Base-by-base conservation (phyloP, 2,888 invertebrate species). In the Sphinx pinastri region DNA sequence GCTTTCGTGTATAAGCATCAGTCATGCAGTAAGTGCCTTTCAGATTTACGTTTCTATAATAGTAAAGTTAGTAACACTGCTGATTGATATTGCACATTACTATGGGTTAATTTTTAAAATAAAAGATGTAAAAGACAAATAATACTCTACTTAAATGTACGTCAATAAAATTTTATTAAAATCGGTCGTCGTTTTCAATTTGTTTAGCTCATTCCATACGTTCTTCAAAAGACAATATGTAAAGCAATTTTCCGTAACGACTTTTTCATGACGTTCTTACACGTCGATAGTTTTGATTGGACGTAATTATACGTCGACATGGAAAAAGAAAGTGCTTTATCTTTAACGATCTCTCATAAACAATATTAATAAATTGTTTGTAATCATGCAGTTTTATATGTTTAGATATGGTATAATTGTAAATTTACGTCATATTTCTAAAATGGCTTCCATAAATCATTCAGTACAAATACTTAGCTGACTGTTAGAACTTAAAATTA, bases 11-110 rank as follows among this genome's bases (percentile, higher is more conserved):
- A 11, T 60, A 16, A 16, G 47, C 59, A 59, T 59, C 59, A 38
- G 16, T 63, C 47, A 68, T 68, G 57, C 68, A 68, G 57, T 67
- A 68, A 68, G 68, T 68, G 68, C 68, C 68, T 68, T 68, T 57
- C 57, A 25, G 16, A 68, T 31, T 67, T 67, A 16, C 54, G 31
- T 67, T 67, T 38, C 49, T n/a, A 67, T 14, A 31, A 31, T 60
- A 60, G 47, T 57, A 57, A 57, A 25, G 25, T 57, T 57, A 57
- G 13, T 10, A 45, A 60, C 60, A 60, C 45, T 12, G 60, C 60
- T 47, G 47, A 60, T 60, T 47, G 45, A 11, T 60, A 14, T 47
- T 47, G 60, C 16, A 59, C 16, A 45, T 60, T 2, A 19, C 57
- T 57, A 57, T 25, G 11, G 13, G 12, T 16, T 55, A n/a, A 55